phyloP scores from a whole-genome alignment of 2,888 invertebrate species.

The Ecliptopera silaceata region DNA sequence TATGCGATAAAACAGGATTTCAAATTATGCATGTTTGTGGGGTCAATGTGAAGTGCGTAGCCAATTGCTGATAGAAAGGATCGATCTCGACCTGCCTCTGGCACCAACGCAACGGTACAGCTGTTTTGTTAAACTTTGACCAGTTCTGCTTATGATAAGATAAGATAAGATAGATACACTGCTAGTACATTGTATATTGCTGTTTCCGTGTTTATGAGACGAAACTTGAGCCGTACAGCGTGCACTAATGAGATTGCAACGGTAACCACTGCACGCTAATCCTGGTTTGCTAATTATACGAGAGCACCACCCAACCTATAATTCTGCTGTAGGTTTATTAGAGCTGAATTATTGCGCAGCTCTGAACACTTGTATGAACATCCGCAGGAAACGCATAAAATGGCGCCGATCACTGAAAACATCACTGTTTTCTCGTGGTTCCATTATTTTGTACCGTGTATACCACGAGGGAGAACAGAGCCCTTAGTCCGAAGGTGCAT shows the following conservation, averaged over 20 bases:
- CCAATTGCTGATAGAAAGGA: slow-evolving; percentile 18
- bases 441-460: background rate
- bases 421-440: too few relatives aligned
- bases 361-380: background rate
- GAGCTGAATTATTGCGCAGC: slow-evolving; percentile 3
- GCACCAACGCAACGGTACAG: slow-evolving; percentile 15
- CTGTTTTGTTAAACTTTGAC: too few relatives aligned
- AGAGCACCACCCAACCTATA: slow-evolving; percentile 5
- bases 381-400: background rate
- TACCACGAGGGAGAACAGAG: too few relatives aligned
- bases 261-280: slow-evolving; percentile 24
- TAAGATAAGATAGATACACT: background rate
- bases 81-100: slow-evolving; percentile 14
- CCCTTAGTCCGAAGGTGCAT: too few relatives aligned
- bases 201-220: slow-evolving; percentile 5
- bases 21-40: background rate
- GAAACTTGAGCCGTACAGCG: slow-evolving; percentile 11
- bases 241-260: slow-evolving; percentile 28
- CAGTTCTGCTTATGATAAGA: too few relatives aligned
- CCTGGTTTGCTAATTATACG: slow-evolving; percentile 25
- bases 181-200: background rate
- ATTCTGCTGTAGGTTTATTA: background rate
- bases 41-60: slow-evolving; percentile 11
- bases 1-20: too few relatives aligned
- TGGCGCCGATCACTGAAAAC: too few relatives aligned